Percentiles rank a stretch among this genome's conserved stretches.
Conservation (phyloP, 2,888 invertebrate genomes). For the Aphodius sticticus region DNA sequence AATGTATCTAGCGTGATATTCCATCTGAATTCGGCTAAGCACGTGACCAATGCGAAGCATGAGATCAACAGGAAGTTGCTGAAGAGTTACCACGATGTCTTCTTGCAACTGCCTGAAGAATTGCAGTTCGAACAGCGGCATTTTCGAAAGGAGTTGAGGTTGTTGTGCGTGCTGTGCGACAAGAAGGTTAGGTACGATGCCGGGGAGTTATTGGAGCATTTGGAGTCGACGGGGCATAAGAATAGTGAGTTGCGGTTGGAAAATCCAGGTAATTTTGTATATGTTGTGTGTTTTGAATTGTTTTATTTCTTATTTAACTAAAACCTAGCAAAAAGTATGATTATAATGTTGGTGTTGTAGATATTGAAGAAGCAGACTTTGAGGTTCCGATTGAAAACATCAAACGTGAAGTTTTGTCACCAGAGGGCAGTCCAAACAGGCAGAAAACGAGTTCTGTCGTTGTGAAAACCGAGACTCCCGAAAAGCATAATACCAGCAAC, state of each 20-base stretch:
- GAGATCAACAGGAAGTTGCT: constrained; percentile 10
- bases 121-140: constrained; percentile 27
- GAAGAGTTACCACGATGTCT: constrained; percentile 27
- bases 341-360: too few species aligned
- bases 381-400: not conserved
- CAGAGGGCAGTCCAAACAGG: not conserved
- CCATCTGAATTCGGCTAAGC: constrained; percentile 26
- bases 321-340: too few species aligned
- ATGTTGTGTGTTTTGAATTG: constrained; percentile 12
- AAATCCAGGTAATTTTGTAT: constrained; percentile 7
- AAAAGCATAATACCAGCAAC: too few species aligned
- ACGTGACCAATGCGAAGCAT: not conserved
- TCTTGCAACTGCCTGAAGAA: constrained; percentile 17
- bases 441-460: not conserved
- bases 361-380: not conserved
- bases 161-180: constrained; percentile 26
- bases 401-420: not conserved
- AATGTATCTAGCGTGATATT: constrained; percentile 11
- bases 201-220: constrained; percentile 15
- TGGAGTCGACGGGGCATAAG: constrained; percentile 21
- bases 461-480: too few species aligned
- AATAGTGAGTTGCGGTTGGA: constrained; percentile 5
- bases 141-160: constrained; percentile 16
- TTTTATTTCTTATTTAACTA: not conserved
- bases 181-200: constrained; percentile 12